Conservation (phyloP, 2,888 invertebrate genomes). For the Xylocampa areola region DNA sequence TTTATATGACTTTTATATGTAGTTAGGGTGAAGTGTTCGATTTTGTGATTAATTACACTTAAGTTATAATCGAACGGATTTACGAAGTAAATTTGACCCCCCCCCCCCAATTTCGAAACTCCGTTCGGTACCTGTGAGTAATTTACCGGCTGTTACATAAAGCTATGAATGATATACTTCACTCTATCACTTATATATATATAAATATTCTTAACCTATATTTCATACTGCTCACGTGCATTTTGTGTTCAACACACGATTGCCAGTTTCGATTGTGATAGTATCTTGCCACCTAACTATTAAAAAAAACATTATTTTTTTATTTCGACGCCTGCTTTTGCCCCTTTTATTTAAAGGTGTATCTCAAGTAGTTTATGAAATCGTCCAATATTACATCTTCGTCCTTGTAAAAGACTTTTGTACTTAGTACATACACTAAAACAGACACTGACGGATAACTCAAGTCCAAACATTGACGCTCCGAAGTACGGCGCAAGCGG, state of each 20-base stretch:
- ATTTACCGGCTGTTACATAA: slow-evolving; percentile 11
- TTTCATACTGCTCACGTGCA: slow-evolving; percentile 69
- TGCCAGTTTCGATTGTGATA: slow-evolving; percentile 83
- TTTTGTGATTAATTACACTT: slow-evolving; percentile 19
- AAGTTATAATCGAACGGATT: slow-evolving; percentile 15
- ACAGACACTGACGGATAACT: slow-evolving; percentile 73
- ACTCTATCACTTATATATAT: slow-evolving; percentile 41
- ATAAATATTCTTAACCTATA: slow-evolving; percentile 51
- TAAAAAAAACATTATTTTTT: slow-evolving; percentile 65
- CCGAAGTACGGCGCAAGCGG: slow-evolving; percentile 65
- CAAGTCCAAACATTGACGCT: slow-evolving; percentile 64
- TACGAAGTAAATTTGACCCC: slow-evolving; percentile 4
- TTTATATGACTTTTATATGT: slow-evolving; percentile 58
- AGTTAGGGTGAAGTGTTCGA: slow-evolving; percentile 35
- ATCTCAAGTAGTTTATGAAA: slow-evolving; percentile 76
- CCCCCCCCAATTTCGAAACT: slow-evolving; percentile 11
- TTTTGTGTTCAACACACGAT: slow-evolving; percentile 71
- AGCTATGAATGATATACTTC: slow-evolving; percentile 24
- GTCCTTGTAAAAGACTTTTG: slow-evolving; percentile 87
- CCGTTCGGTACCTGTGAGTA: slow-evolving; percentile 16
- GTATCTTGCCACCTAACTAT: slow-evolving; percentile 83
- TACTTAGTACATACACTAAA: slow-evolving; percentile 86
- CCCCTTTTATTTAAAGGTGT: slow-evolving; percentile 65
- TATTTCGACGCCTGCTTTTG: slow-evolving; percentile 73
- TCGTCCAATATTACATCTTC: slow-evolving; percentile 88